These are phyloP conservation scores for Willisornis vidua DNA, from an alignment of 2,113 vertebrate species.

Conservation along the genomic window DNA sequence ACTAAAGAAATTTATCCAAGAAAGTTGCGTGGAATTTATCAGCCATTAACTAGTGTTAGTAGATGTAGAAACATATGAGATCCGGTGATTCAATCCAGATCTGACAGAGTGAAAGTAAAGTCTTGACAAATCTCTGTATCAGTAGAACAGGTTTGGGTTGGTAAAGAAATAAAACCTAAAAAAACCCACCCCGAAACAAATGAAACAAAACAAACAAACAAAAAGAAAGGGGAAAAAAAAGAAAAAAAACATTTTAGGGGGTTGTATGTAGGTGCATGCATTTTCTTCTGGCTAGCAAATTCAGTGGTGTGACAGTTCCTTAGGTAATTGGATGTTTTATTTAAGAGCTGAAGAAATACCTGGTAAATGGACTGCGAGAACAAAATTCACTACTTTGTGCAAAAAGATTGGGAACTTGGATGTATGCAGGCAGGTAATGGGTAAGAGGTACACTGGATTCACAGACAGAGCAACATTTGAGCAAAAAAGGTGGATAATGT, in stretches of 20 bases:
- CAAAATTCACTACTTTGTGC: background rate
- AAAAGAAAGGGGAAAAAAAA: background rate
- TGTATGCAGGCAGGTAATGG: background rate
- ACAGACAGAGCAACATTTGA: background rate
- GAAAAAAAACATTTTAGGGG: no score
- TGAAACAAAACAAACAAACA: background rate
- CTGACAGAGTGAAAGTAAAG: background rate
- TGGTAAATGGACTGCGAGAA: background rate
- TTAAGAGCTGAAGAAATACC: slow-evolving; percentile 9
- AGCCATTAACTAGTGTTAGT: background rate
- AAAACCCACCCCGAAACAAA: background rate
- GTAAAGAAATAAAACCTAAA: background rate
- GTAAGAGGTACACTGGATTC: background rate
- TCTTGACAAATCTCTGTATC: background rate
- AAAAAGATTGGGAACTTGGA: background rate
- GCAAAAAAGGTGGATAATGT: slow-evolving; percentile 1
- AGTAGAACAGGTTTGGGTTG: background rate
- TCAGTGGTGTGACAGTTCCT: background rate
- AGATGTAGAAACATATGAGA: background rate
- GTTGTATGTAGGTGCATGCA: background rate
- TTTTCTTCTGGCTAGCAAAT: slow-evolving; percentile 4
- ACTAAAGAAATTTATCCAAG: background rate
- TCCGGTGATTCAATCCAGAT: background rate
- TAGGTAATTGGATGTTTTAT: slow-evolving; percentile 37
- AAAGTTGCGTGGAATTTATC: background rate